These are phyloP conservation scores for Scelioninae gen. 2 DNA, from an alignment of 2,888 invertebrate genomes.

Conservation along the genomic window DNA sequence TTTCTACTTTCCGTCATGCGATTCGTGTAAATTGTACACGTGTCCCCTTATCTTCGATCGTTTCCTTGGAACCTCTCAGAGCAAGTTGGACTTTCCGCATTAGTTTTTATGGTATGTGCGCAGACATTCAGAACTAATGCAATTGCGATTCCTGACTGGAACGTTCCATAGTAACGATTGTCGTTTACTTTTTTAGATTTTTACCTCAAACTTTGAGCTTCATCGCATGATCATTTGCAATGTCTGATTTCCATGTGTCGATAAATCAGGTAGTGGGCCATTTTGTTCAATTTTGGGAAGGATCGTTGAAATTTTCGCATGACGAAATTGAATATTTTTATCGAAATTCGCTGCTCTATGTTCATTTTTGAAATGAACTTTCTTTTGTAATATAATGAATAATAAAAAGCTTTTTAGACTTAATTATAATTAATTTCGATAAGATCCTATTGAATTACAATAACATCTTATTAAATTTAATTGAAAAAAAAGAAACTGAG, in stretches of 20 bases:
- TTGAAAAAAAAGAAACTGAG: too few relatives aligned
- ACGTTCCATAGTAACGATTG: slow-evolving; percentile 30
- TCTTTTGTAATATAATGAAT: too few relatives aligned
- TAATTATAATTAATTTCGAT: too few relatives aligned
- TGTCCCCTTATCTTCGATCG: slow-evolving; percentile 8
- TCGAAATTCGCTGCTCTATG: too few relatives aligned
- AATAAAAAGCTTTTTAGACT: too few relatives aligned
- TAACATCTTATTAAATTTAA: too few relatives aligned
- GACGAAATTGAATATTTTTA: too few relatives aligned
- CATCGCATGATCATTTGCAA: slow-evolving; percentile 28
- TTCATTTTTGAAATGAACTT: too few relatives aligned
- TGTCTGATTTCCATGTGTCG: slow-evolving; percentile 6
- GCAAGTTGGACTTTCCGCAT: slow-evolving; percentile 30
- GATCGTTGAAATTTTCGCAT: too few relatives aligned
- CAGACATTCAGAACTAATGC: slow-evolving; percentile 37
- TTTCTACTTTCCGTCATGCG: too few relatives aligned
- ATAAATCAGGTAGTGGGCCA: slow-evolving; percentile 12
- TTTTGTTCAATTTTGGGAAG: slow-evolving; percentile 10
- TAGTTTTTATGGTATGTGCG: slow-evolving; percentile 37
- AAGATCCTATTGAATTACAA: too few relatives aligned
- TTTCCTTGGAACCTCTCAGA: neutral
- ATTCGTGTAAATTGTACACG: slow-evolving; percentile 7
- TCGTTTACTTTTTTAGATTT: slow-evolving; percentile 37
- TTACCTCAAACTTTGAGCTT: slow-evolving; percentile 17
- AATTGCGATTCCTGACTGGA: slow-evolving; percentile 26